Evolutionary conservation across 2,888 invertebrate species (phyloP).

Genomic region (Tuberolachnus salignus): DNA sequence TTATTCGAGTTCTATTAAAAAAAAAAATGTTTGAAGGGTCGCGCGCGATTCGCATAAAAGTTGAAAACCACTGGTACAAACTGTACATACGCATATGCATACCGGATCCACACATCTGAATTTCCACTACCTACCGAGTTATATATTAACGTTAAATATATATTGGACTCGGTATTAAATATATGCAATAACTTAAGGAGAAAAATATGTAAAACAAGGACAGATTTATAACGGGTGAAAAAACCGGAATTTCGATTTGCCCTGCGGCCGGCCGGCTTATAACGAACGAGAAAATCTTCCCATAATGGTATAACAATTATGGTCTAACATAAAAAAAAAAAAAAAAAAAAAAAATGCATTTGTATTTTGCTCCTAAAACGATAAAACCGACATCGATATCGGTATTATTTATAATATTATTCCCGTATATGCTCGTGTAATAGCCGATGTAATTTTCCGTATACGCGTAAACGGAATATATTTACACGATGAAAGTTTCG

Average conservation of each 20-base stretch:
- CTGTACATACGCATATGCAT: no score
- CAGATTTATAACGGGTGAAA: slow-evolving; percentile 27
- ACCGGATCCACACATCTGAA: no score
- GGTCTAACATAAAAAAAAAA: slow-evolving; percentile 12
- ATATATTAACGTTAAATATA: no score
- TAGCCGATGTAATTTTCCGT: no score
- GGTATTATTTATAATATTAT: no score
- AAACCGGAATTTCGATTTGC: slow-evolving; percentile 47
- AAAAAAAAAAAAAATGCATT: slow-evolving; percentile 40
- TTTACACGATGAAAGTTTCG: no score
- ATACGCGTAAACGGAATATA: no score
- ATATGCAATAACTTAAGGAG: slow-evolving; percentile 32
- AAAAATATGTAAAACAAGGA: slow-evolving; percentile 11
- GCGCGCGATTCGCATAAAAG: no score
- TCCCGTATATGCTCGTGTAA: no score
- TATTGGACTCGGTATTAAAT: slow-evolving; percentile 24
- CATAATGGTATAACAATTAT: slow-evolving; percentile 14
- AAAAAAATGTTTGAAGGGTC: no score
- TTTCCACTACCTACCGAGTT: background rate
- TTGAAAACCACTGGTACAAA: no score
- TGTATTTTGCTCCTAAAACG: slow-evolving; percentile 20
- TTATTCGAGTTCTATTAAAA: no score
- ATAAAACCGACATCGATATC: background rate
- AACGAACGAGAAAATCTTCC: slow-evolving; percentile 35
- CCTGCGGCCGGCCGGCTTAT: slow-evolving; percentile 1